Percentiles rank a stretch among this genome's conserved stretches.
phyloP scores from a whole-genome alignment of 92 coral and sea anemone genomes.

The Palythoa heliodiscus region DNA sequence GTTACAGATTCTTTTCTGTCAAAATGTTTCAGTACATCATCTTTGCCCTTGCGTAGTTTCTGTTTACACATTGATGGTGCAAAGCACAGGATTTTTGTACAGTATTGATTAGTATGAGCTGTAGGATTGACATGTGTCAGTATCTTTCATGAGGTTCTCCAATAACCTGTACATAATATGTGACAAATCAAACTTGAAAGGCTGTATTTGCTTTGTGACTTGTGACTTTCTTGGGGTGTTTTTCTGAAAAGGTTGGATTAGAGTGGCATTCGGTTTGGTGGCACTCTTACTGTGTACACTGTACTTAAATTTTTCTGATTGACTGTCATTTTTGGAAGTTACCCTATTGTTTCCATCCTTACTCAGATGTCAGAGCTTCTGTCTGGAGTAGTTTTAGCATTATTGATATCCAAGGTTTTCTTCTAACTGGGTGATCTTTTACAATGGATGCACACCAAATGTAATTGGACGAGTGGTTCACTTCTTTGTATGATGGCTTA shows the following conservation, averaged over 20 bases:
- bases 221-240: not conserved
- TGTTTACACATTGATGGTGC: not conserved
- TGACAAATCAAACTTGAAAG: not conserved
- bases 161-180: not conserved
- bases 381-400: too few species aligned
- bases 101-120: not conserved
- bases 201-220: not conserved
- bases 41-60: not conserved
- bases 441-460: too few species aligned
- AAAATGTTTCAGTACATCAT: not conserved
- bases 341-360: too few species aligned
- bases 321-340: too few species aligned
- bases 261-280: not conserved
- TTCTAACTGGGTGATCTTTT: too few species aligned
- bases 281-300: not conserved
- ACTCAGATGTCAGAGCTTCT: too few species aligned
- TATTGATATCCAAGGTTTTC: too few species aligned
- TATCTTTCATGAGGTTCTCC: not conserved
- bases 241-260: not conserved
- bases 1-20: not conserved
- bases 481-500: not conserved
- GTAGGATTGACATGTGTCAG: not conserved
- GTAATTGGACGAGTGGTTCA: not conserved
- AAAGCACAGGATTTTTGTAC: not conserved
- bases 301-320: too few species aligned